Conservation (phyloP, 2,113 vertebrate genomes). For the Salvelinus namaycush region DNA sequence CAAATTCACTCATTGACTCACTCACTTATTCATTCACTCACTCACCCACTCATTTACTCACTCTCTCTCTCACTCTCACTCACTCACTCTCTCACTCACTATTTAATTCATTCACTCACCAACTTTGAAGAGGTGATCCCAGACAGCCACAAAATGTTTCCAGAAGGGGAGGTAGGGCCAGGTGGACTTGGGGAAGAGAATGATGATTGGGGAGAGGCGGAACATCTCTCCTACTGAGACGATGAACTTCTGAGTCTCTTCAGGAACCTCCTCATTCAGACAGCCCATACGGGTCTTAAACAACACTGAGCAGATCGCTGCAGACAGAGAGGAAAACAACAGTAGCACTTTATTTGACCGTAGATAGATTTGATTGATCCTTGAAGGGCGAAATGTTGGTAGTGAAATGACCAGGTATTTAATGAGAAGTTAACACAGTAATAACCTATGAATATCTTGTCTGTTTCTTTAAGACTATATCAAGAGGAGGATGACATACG, state of each 20-base stretch:
- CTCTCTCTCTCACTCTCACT: too few species aligned
- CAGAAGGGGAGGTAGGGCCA: conserved; percentile 75
- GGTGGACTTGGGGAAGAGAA: conserved; percentile 67
- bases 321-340: background rate
- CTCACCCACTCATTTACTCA: too few species aligned
- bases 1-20: too few species aligned
- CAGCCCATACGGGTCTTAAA: conserved; percentile 79
- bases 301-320: conserved; percentile 74
- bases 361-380: too few species aligned
- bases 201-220: conserved; percentile 60
- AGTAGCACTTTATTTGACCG: too few species aligned
- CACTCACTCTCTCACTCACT: too few species aligned
- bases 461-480: too few species aligned
- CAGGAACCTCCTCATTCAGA: conserved; percentile 66
- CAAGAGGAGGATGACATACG: too few species aligned
- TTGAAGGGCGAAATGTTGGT: conserved; percentile 10
- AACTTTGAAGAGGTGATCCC: conserved; percentile 76
- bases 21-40: too few species aligned
- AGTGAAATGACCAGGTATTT: too few species aligned
- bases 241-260: conserved; percentile 77
- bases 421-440: too few species aligned
- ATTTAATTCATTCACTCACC: conserved; percentile 54
- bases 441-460: too few species aligned
- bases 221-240: conserved; percentile 77
- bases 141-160: conserved; percentile 71